phyloP scores from a whole-genome alignment of 2,797 vertebrate species.

The Molossus alvarezi region DNA sequence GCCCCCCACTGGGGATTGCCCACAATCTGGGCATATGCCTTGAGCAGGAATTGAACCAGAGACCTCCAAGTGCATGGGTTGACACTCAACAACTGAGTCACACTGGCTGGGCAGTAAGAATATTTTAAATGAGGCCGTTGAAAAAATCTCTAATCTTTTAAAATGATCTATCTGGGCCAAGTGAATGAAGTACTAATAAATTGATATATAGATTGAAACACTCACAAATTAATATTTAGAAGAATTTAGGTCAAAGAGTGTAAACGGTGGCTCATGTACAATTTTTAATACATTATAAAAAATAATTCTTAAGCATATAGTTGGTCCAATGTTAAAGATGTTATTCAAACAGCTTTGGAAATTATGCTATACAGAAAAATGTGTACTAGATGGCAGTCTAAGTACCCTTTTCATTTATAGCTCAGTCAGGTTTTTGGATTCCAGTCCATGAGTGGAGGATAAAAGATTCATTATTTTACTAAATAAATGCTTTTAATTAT shows the following conservation, averaged over 20 bases:
- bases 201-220: neutral
- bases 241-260: constrained; percentile 21
- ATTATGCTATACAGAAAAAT: constrained; percentile 86
- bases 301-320: neutral
- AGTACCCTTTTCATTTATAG: constrained; percentile 81
- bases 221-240: constrained; percentile 27
- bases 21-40: too few relatives aligned
- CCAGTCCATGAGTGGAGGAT: neutral
- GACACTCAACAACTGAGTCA: too few relatives aligned
- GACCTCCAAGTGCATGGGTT: too few relatives aligned
- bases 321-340: constrained; percentile 22
- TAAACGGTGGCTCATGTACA: neutral
- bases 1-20: too few relatives aligned
- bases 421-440: constrained; percentile 69
- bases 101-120: neutral
- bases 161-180: constrained; percentile 39
- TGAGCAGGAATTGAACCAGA: too few relatives aligned
- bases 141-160: constrained; percentile 53
- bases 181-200: constrained; percentile 26
- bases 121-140: constrained; percentile 28
- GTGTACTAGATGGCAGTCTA: constrained; percentile 87
- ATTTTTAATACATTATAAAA: constrained; percentile 11
- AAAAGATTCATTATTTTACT: constrained; percentile 56
- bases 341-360: constrained; percentile 65
- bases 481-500: constrained; percentile 67